Evolutionary conservation across 2,113 vertebrate genomes (phyloP).

Genomic region (Rhea pennata): DNA sequence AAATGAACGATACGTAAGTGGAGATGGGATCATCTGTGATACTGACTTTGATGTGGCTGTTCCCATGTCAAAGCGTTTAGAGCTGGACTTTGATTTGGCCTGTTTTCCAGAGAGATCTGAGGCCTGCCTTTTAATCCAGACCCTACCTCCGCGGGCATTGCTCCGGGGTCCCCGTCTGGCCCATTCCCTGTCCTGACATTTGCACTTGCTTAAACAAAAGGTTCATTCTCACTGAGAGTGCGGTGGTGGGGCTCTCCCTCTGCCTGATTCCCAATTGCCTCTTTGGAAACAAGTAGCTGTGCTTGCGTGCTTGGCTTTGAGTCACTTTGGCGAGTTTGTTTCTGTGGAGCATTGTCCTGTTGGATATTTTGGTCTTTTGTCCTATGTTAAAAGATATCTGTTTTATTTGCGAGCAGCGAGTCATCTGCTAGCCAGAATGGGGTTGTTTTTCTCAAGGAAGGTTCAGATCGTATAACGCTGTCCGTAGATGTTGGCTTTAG

Average conservation of each 20-base stretch:
- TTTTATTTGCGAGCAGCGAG: not conserved
- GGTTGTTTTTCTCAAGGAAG: not conserved
- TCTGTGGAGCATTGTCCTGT: not conserved
- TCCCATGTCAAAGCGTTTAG: not conserved
- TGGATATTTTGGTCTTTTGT: conserved; percentile 5
- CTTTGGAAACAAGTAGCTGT: conserved; percentile 16
- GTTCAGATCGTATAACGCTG: not conserved
- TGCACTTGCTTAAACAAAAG: not conserved
- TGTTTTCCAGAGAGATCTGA: not conserved
- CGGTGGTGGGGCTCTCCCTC: rapidly evolving
- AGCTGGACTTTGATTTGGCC: not conserved
- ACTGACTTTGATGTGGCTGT: not conserved
- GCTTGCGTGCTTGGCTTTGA: not conserved
- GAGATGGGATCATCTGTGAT: not conserved
- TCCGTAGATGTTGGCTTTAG: not conserved
- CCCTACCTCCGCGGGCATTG: not conserved
- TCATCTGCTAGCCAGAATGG: not conserved
- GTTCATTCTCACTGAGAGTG: not conserved
- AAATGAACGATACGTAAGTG: rapidly evolving
- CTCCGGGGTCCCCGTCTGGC: not conserved
- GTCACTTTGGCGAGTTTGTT: not conserved
- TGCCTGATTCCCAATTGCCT: not conserved
- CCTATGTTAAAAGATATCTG: not conserved
- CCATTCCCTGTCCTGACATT: not conserved
- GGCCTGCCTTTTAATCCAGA: not conserved